phyloP scores from a whole-genome alignment of 2,888 invertebrate genomes.

The Cordilura impudica region DNA sequence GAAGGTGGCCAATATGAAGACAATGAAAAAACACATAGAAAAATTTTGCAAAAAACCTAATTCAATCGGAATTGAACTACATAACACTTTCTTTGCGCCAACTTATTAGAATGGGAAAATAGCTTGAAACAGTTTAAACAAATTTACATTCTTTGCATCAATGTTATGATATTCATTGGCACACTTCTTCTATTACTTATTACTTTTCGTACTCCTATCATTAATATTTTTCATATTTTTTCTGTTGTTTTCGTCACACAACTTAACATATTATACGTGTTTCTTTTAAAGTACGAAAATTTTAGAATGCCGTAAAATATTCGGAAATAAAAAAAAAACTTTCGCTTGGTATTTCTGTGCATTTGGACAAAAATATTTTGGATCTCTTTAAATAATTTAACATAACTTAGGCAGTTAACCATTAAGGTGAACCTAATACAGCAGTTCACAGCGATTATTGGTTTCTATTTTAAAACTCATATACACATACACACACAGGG shows the following conservation, averaged over 20 bases:
- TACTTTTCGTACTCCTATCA: neutral
- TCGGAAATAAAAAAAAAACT: conserved; percentile 23
- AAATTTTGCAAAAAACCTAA: too few species aligned
- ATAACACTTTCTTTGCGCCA: too few species aligned
- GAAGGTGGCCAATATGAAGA: too few species aligned
- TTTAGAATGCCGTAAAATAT: neutral
- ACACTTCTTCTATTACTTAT: neutral
- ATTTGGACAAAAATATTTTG: neutral
- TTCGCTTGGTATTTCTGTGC: conserved; percentile 14
- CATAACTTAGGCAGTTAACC: neutral
- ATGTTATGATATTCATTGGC: neutral
- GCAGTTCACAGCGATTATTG: neutral
- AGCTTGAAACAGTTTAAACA: too few species aligned
- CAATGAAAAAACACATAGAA: too few species aligned
- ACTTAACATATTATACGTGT: too few species aligned
- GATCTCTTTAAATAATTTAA: neutral
- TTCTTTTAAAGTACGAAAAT: neutral
- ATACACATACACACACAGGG: neutral
- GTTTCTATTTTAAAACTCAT: neutral
- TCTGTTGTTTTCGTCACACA: neutral
- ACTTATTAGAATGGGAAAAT: too few species aligned
- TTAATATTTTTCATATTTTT: neutral
- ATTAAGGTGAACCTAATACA: neutral
- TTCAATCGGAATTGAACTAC: too few species aligned
- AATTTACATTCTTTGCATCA: neutral